Evolutionary conservation across 2,113 vertebrate species (phyloP), one percentile per base, ranked within the genome.

Genomic region (Alaudala cheleensis): DNA sequence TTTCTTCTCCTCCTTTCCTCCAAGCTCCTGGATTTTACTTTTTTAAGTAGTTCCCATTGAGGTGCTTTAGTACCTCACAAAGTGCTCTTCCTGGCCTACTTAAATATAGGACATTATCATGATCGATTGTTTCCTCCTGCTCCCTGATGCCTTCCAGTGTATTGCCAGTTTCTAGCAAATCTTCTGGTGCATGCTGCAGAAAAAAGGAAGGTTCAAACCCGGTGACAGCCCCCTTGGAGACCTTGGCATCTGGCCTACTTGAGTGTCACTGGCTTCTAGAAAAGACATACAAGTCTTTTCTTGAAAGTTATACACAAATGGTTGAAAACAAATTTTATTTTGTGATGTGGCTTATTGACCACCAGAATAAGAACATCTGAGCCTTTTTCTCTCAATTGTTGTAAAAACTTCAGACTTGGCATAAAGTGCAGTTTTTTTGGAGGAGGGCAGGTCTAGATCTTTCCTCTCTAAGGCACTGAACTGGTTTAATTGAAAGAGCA

Each of bases 401-500:
- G 88, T 96, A 96, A 96, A 97, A 96, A 82, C 89, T 95, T 95
- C 92, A 94, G 81, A 70, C 39, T 74, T 80, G 90, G 82, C 84
- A 82, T 88, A 88, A 95, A 87, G 93, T 90, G 77, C 73, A 92
- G 77, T 57, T 74, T 94, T 83, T 85, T 86, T 79, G 49, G 53
- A 67, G 81, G 82, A 58, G 45, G 42, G 37, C 50, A 81, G 93
- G 91, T 53, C 88, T 72, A 42, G 90, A 87, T 96, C 94, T 96
- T 96, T 96, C 87, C 93, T 91, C 77, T 96, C 83, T 86, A 65
- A 96, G 93, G 94, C 94, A 88, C 93, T 90, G 86, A 97, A 93
- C 94, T 94, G 80, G 92, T 97, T 97, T 98, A 98, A 98, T 98
- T 98, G 98, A 97, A 98, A 97, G 96, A 97, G 95, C 96, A 97